These are phyloP conservation scores for Araneus ventricosus DNA, from an alignment of 1,140 invertebrate species.

Conservation along the genomic window DNA sequence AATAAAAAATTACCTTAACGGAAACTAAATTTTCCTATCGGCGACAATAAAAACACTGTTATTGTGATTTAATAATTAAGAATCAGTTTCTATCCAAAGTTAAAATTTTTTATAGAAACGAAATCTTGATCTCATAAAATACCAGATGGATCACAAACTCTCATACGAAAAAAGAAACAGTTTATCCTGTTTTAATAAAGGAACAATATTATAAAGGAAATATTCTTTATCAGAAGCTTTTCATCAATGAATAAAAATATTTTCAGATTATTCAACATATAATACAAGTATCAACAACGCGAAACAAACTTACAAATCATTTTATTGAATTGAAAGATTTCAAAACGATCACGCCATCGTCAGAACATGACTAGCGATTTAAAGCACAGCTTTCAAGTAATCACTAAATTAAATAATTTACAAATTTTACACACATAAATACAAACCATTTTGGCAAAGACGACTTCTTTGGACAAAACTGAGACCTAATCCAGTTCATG, in stretches of 20 bases:
- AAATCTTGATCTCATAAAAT: too few species aligned
- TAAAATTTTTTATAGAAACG: too few species aligned
- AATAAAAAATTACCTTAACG: too few species aligned
- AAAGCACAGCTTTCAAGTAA: conserved; percentile 64
- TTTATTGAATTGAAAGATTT: conserved; percentile 33
- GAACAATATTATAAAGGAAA: background rate
- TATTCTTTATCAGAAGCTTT: background rate
- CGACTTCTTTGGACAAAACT: conserved; percentile 52
- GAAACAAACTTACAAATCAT: background rate
- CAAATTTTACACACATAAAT: background rate
- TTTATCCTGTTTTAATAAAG: too few species aligned
- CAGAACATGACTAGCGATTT: conserved; percentile 61
- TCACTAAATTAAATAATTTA: conserved; percentile 1
- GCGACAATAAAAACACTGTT: too few species aligned
- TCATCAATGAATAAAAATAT: background rate
- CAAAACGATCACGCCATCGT: conserved; percentile 27
- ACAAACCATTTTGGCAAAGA: conserved; percentile 50
- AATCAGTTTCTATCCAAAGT: too few species aligned
- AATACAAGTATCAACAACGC: background rate
- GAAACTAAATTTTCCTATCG: too few species aligned
- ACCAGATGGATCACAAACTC: too few species aligned
- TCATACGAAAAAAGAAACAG: too few species aligned
- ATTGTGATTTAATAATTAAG: too few species aligned
- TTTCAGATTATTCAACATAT: background rate
- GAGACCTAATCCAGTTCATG: background rate